Base-by-base conservation (phyloP, 1,140 invertebrate genomes). In the Mamestra configurata region DNA sequence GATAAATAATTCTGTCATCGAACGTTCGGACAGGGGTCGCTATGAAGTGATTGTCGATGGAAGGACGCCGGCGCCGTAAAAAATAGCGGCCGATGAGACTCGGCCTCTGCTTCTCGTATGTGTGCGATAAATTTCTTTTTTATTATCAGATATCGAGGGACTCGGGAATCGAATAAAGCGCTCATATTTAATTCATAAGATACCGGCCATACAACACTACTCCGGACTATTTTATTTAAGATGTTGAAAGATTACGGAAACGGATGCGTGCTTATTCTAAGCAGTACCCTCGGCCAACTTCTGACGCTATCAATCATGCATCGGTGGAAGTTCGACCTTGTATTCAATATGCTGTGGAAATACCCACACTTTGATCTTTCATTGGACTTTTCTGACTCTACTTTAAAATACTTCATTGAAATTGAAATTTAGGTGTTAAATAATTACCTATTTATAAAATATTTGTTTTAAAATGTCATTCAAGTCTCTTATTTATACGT, bases 1-100 rank as follows among this genome's bases (percentile, higher is more conserved):
- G 94, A 95, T 95, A 95, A 95, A 95, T 95, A 95, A 95, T 95
- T 95, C 95, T 94, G 93, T 94, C 93, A 94, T 94, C 93, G 93
- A 91, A 89, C 89, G 89, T 87, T 94, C 91, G 93, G 93, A 94
- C 93, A 94, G 92, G 93, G 93, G 93, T 94, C 92, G 92, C 88
- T 94, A 95, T 95, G 92, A 95, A 95, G 93, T 93, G 92, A 95
- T 95, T 93, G 92, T 90, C 91, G 93, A 89, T 91, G 90, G 92
- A 91, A 87, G 85, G 86, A 86, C 86, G 83, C 59, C 87, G 83
- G 75, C 82, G 79, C 88, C 88, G 92, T 95, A 95, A 94, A 93
- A 95, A 93, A 94, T 93, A 94, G 91, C 90, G 87, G 88, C 84
- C 88, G 87, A 90, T 90, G 90, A 90, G 88, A 83, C 81, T 84